Evolutionary conservation across 2,888 invertebrate species (phyloP), one percentile per base, ranked within the genome.

Genomic region (Harpalus rufipes): DNA sequence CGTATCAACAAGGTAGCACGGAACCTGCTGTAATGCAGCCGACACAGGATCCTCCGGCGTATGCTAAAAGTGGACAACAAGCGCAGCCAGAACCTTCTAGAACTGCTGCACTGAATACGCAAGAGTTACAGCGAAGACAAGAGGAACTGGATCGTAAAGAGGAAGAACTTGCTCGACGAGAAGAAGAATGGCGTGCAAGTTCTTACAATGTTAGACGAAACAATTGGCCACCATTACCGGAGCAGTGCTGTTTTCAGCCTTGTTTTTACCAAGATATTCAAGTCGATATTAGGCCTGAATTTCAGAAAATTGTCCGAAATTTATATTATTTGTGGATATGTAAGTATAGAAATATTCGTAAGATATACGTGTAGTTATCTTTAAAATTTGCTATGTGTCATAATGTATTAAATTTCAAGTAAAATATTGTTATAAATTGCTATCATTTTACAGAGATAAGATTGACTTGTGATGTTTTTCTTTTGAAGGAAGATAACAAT

Each of bases 191-290:
- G 87, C 91, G 94, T 58, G 93, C 94, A 16, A 93, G 93, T 10
- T 91, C 92, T 80, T 91, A 91, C 86, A 94, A 95, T 58, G 94
- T 94, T 6, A 92, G 97, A 87, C 93, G 96, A 88, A 99, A 99
- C 91, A 99, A 99, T 92, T 99, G 99, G 98, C 99, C 99, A 0
- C 99, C 99, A 0, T 91, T 99, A 87, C 99, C 99, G 0, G 95
- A 96, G 81, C 96, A 96, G 89, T 97, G 97, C 88, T 98, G 97
- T 86, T 94, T 99, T 86, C 97, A 98, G 90, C 99, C 99, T 0
- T 99, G 99, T 91, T 99, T 99, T 92, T 99, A 99, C 91, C 99
- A 99, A 93, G 99, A 99, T 91, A 98, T 99, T 88, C 97, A 97
- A 91, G 97, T 99, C 72, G 99, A 99, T 90, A 99, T 99, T 91